Conservation (phyloP, 2,888 invertebrate genomes). For the Petrolisthes cinctipes region DNA sequence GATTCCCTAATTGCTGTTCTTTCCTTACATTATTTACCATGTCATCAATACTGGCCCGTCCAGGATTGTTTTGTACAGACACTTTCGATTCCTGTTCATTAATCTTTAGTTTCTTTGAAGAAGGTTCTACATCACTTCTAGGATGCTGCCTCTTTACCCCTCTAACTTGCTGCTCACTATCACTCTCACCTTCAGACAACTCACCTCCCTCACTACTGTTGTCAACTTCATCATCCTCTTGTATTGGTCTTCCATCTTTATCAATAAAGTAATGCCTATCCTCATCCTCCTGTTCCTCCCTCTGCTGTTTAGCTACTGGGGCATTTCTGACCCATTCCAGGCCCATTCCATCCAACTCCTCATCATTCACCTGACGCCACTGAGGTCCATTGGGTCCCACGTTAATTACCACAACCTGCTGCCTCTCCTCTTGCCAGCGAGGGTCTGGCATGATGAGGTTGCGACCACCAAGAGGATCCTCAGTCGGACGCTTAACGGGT, state of each 20-base stretch:
- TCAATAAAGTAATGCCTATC: conserved; percentile 56
- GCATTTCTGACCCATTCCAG: conserved; percentile 64
- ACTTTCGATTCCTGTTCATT: not conserved
- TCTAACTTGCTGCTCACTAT: not conserved
- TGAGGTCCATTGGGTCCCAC: conserved; percentile 64
- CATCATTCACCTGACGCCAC: conserved; percentile 62
- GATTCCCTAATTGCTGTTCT: not conserved
- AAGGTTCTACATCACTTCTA: not conserved
- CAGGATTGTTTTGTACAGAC: not conserved
- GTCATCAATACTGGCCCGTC: not conserved
- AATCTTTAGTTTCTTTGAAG: conserved; percentile 13
- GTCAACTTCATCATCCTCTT: conserved; percentile 21
- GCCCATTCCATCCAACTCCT: conserved; percentile 63
- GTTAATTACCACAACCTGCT: conserved; percentile 65
- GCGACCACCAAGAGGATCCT: conserved; percentile 23
- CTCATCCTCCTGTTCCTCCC: conserved; percentile 44
- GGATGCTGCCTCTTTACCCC: conserved; percentile 20
- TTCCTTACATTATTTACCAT: not conserved
- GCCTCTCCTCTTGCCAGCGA: conserved; percentile 49
- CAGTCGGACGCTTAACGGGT: conserved; percentile 45
- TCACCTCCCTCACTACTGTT: not conserved
- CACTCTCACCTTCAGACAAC: conserved; percentile 10
- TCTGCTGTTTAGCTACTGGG: conserved; percentile 28
- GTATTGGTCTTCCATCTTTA: conserved; percentile 54
- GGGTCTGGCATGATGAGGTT: conserved; percentile 65